Conservation (phyloP, 2,797 vertebrate genomes). For the Cygnus olor region DNA sequence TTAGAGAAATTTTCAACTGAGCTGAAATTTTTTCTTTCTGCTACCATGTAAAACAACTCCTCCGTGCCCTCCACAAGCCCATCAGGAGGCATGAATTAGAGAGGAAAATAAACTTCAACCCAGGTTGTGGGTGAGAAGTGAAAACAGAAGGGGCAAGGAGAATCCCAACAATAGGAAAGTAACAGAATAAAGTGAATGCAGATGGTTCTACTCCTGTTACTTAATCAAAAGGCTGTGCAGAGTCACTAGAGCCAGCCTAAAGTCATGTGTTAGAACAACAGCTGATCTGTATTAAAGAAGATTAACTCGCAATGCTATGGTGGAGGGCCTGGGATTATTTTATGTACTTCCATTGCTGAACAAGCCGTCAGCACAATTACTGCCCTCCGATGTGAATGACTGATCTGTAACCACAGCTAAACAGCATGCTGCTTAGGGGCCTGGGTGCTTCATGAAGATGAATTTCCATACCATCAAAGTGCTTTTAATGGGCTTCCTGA, state of each 20-base stretch:
- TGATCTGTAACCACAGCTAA: constrained; percentile 87
- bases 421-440: constrained; percentile 81
- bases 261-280: constrained; percentile 85
- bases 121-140: constrained; percentile 63
- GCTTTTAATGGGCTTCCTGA: constrained; percentile 85
- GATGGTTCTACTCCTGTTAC: constrained; percentile 76
- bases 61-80: background rate
- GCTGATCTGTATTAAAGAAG: constrained; percentile 87
- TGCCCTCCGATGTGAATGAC: constrained; percentile 83
- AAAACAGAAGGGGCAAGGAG: constrained; percentile 55
- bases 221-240: constrained; percentile 78
- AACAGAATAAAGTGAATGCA: constrained; percentile 73
- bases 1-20: background rate
- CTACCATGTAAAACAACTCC: constrained; percentile 32
- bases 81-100: constrained; percentile 60
- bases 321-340: constrained; percentile 84
- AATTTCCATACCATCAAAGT: constrained; percentile 87
- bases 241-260: constrained; percentile 77
- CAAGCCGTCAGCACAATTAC: constrained; percentile 85
- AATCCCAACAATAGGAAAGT: constrained; percentile 63
- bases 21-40: constrained; percentile 21
- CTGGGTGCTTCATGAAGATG: constrained; percentile 83
- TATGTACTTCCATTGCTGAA: constrained; percentile 82
- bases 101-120: constrained; percentile 56
- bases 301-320: constrained; percentile 82